phyloP scores from a whole-genome alignment of 2,113 vertebrate genomes.

The Chloebia gouldiae region DNA sequence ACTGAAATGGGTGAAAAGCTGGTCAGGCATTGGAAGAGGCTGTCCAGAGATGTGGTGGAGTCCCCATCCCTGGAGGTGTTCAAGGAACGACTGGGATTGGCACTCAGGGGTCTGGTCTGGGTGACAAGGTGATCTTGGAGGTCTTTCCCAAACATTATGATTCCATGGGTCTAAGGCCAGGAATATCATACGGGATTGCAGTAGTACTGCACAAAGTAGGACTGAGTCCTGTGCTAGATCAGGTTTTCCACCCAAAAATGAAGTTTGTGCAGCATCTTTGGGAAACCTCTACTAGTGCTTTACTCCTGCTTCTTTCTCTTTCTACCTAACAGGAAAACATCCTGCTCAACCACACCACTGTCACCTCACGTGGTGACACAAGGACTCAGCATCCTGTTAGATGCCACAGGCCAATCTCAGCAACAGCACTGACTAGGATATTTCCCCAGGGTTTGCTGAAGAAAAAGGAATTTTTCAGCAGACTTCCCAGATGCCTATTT shows the following conservation, averaged over 20 bases:
- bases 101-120: not conserved
- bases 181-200: not conserved
- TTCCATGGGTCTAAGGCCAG: not conserved
- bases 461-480: not conserved
- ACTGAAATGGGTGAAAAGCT: not conserved
- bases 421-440: not conserved
- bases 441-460: not conserved
- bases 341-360: accelerated
- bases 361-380: accelerated
- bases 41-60: not conserved
- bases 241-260: not conserved
- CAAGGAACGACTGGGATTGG: not conserved
- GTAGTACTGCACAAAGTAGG: not conserved
- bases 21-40: not conserved
- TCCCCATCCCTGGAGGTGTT: not conserved
- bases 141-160: not conserved
- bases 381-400: not conserved
- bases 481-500: not conserved
- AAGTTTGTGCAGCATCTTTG: not conserved
- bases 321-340: not conserved
- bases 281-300: not conserved
- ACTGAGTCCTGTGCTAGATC: accelerated
- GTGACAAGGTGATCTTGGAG: not conserved
- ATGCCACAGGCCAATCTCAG: not conserved
- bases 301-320: not conserved